Evolutionary conservation across 1,140 invertebrate genomes (phyloP), one percentile per base, ranked within the genome.

Genomic region (Colletes latitarsis): DNA sequence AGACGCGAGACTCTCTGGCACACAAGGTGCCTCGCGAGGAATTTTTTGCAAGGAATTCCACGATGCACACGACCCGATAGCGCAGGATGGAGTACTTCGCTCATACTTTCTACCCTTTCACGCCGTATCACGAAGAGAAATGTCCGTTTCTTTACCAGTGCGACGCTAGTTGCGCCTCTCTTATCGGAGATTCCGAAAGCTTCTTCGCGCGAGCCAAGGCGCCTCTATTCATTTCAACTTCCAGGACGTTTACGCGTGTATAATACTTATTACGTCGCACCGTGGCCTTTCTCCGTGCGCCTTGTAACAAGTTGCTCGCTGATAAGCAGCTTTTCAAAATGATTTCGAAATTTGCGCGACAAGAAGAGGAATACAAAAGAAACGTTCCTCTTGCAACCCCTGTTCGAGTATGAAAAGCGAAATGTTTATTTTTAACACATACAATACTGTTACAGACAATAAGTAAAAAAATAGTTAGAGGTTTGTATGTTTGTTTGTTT

Each of bases 21-120:
- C 21, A 55, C 53, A 21, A 64, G 15, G 21, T 63, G 58, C 78
- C 17, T 64, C 43, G 62, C 60, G 52, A 30, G 62, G 77, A 80
- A 85, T 68, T 82, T 85, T 81, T 81, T 73, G n/a, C 64, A n/a
- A n/a, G 17, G 49, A 80, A 70, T 15, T 46, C 6, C 49, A 62
- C 58, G 72, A 85, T 81, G 83, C 72, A 72, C 66, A 84, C 63
- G 52, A 30, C 12, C 58, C 74, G 83, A 85, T 85, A 85, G 75
- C 80, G 78, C 12, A n/a, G 58, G 73, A 85, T 73, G 72, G 39
- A 82, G 53, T 81, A 60, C 58, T 69, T 77, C 73, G 79, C 68
- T 75, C 63, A 68, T 75, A 80, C 72, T 75, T 60, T 75, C 77
- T 66, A 60, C 43, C 53, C 52, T 80, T 75, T 75, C 55, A 68